Conservation (phyloP, 2,888 invertebrate genomes). For the Tipula unca region DNA sequence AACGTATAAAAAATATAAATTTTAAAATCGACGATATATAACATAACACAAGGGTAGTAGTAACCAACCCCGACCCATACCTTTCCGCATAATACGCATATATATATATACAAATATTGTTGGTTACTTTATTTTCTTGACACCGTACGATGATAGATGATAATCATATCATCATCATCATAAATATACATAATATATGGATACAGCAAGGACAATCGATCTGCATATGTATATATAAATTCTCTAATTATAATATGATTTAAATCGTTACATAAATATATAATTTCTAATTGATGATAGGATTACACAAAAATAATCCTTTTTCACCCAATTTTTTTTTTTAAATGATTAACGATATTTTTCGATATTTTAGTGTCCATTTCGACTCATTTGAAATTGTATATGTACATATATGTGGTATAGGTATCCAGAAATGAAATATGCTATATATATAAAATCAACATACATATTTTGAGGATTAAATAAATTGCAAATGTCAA, state of each 20-base stretch:
- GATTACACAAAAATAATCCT: conserved; percentile 15
- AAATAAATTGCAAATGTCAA: background rate
- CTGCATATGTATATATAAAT: background rate
- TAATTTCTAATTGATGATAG: conserved; percentile 15
- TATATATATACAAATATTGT: background rate
- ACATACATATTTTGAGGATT: background rate
- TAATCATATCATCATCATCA: background rate
- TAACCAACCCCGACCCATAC: background rate
- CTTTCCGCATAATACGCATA: background rate
- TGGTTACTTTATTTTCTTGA: background rate
- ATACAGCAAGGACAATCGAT: background rate
- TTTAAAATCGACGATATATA: background rate
- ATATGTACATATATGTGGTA: background rate
- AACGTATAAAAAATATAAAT: conserved; percentile 8
- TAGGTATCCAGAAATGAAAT: background rate
- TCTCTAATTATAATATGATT: background rate
- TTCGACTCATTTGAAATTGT: background rate
- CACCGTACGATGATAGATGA: background rate
- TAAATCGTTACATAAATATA: conserved; percentile 14
- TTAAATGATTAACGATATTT: conserved; percentile 16
- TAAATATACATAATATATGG: background rate
- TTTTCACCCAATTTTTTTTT: background rate
- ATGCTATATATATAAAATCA: background rate
- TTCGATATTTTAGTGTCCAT: background rate
- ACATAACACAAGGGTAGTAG: background rate